Base-by-base conservation (phyloP, 92 coral and sea anemone species). In the Heliopora coerulea region DNA sequence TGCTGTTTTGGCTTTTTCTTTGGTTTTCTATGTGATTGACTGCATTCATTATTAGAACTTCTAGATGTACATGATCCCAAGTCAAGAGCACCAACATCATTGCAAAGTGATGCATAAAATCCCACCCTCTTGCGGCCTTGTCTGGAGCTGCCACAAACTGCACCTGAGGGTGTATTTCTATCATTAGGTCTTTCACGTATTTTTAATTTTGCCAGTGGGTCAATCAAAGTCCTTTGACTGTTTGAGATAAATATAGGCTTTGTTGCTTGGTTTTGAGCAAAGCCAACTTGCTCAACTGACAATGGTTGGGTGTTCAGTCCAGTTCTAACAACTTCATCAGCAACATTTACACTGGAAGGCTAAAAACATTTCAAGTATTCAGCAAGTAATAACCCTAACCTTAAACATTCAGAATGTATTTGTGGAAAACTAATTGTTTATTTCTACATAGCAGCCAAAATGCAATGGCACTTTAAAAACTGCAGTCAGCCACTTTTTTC, bases 71-170 rank as follows among this genome's bases (percentile, higher is more conserved):
- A 26, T 32, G 49, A 18, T 8, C 48, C 77, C 21, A 31, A 17
- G 8, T 21, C 49, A 29, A 49, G 42, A 19, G 32, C 29, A 4
- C 29, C 20, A 33, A 52, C 58, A 17, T 70, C 77, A 19, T 54
- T 54, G 52, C 77, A 70, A 56, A 70, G 57, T 20, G 77, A 70
- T 1, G 77, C 41, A 57, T 70, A 70, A 63, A 70, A 70, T 18
- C 77, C 77, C 30, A 54, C 34, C 15, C 77, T 56, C 41, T 49
- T 54, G 19, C 77, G 75, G 59, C 34, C 27, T 30, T 37, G 52
- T 46, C 52, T 46, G 10, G 52, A 6, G n/a, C 52, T 46, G 3
- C 52, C 15, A 2, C n/a, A 2, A 46, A 46, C 52, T 46, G 17
- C n/a, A n/a, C n/a, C n/a, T n/a, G n/a, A n/a, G n/a, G n/a, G n/a